phyloP scores from a whole-genome alignment of 2,888 invertebrate genomes.

The Melitaea athalia region DNA sequence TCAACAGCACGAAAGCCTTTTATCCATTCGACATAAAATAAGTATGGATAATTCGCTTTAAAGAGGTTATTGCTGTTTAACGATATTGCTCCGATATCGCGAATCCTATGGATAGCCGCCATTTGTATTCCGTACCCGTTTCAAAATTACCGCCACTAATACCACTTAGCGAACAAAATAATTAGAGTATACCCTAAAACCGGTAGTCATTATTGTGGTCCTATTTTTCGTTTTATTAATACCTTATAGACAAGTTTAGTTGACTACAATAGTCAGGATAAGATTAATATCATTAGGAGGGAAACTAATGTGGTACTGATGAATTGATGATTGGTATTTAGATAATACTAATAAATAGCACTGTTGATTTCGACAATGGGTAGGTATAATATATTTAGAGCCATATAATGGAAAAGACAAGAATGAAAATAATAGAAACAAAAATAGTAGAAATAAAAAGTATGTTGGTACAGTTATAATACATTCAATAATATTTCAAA shows the following conservation, averaged over 20 bases:
- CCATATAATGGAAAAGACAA: too few relatives aligned
- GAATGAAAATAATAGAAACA: too few relatives aligned
- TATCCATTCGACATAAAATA: constrained; percentile 33
- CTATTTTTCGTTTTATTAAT: not conserved
- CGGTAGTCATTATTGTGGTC: constrained; percentile 7
- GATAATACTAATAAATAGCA: too few relatives aligned
- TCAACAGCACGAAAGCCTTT: constrained; percentile 26
- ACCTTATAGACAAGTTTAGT: not conserved
- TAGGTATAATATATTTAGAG: too few relatives aligned
- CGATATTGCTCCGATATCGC: constrained; percentile 27
- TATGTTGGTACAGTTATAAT: too few relatives aligned
- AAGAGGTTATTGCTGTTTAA: constrained; percentile 28
- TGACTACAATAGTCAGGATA: not conserved
- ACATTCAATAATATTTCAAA: too few relatives aligned
- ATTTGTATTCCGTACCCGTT: constrained; percentile 29
- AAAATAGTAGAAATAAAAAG: too few relatives aligned
- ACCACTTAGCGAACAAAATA: constrained; percentile 18
- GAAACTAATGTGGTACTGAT: too few relatives aligned
- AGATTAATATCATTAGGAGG: not conserved
- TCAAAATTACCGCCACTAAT: constrained; percentile 23
- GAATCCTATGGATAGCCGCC: constrained; percentile 17
- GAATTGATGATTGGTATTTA: too few relatives aligned
- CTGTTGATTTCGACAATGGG: too few relatives aligned
- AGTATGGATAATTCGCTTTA: constrained; percentile 31
- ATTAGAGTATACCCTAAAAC: constrained; percentile 5